Base-by-base conservation (phyloP, 23 tunicate species). In the Diplosoma virens region DNA sequence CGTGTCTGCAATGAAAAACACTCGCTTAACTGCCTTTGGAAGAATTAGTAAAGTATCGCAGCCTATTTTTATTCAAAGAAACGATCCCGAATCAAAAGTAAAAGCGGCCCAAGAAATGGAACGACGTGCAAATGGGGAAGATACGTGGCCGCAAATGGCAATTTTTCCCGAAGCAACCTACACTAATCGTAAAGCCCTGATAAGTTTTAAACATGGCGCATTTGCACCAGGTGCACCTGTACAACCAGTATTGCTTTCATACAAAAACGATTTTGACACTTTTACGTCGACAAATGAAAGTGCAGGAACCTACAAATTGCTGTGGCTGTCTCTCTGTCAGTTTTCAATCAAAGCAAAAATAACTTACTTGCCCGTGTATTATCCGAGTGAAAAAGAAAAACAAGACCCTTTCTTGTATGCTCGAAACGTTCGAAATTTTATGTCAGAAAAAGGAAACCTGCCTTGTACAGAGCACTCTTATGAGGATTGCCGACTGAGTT, bases 131-230 rank as follows among this genome's bases (percentile, higher is more conserved):
- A 71, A 37, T 56, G 24, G 70, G 14, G 52, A 82, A 20, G 47
- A 30, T 2, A 9, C 26, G 0, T 83, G 96, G 88, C 96, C 89
- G 0, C 96, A 89, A 63, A 60, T 89, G 0, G 26, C 63, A 4
- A 55, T 88, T 0, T 88, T 88, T 61, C 95, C 95, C 36, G 95
- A 88, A 75, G 95, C 87, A 0, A 88, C 95, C 16, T 81, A 87
- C 46, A 82, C 87, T 4, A 88, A 88, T 35, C 31, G 83, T 30
- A 58, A 76, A 34, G 71, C 74, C 6, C 79, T 88, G 18, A 88
- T 88, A 0, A 59, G 59, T 31, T 88, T 88, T 29, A 88, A 88
- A 77, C 71, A 65, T 21, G 95, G 95, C 30, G 95, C 84, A 20
- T 88, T 88, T 70, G 37, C 77, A 3, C 78, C 79, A 26, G 95